These are phyloP conservation scores for Coleophora flavipennella DNA, from an alignment of 2,888 invertebrate genomes.

Conservation along the genomic window DNA sequence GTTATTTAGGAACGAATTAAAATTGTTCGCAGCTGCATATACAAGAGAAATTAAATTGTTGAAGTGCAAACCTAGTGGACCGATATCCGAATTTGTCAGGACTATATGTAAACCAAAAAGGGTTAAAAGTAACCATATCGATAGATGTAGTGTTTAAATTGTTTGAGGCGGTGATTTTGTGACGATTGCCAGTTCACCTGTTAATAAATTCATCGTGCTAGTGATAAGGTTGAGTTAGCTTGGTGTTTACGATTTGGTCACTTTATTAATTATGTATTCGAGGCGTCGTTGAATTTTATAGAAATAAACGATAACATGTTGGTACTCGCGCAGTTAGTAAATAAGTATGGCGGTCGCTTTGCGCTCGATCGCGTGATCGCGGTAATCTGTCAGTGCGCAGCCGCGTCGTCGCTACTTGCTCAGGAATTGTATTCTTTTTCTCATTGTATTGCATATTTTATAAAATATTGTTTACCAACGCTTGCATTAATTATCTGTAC, in stretches of 20 bases:
- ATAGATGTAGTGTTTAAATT: slow-evolving; percentile 52
- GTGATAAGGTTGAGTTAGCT: slow-evolving; percentile 62
- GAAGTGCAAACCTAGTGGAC: slow-evolving; percentile 27
- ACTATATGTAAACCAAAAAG: slow-evolving; percentile 39
- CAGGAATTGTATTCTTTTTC: slow-evolving; percentile 66
- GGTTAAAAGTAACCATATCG: slow-evolving; percentile 63
- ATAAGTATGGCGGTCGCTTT: slow-evolving; percentile 34
- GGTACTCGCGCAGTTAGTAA: slow-evolving; percentile 25
- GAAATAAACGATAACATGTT: slow-evolving; percentile 22
- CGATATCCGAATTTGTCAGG: slow-evolving; percentile 49
- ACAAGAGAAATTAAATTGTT: slow-evolving; percentile 28
- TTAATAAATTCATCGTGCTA: slow-evolving; percentile 67
- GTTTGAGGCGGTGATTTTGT: slow-evolving; percentile 54
- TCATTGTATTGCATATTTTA: slow-evolving; percentile 48
- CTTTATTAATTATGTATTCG: slow-evolving; percentile 44
- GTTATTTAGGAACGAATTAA: slow-evolving; percentile 47
- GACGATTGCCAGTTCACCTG: slow-evolving; percentile 64
- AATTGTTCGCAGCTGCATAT: slow-evolving; percentile 33
- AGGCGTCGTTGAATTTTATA: slow-evolving; percentile 56
- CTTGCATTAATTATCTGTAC: slow-evolving; percentile 34
- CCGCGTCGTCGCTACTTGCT: slow-evolving; percentile 31
- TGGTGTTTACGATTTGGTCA: slow-evolving; percentile 53
- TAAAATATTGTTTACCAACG: slow-evolving; percentile 46
- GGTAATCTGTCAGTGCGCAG: too few species aligned
- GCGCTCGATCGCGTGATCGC: too few species aligned